phyloP scores from a whole-genome alignment of 2,797 vertebrate genomes.

The Clarias fuscus region DNA sequence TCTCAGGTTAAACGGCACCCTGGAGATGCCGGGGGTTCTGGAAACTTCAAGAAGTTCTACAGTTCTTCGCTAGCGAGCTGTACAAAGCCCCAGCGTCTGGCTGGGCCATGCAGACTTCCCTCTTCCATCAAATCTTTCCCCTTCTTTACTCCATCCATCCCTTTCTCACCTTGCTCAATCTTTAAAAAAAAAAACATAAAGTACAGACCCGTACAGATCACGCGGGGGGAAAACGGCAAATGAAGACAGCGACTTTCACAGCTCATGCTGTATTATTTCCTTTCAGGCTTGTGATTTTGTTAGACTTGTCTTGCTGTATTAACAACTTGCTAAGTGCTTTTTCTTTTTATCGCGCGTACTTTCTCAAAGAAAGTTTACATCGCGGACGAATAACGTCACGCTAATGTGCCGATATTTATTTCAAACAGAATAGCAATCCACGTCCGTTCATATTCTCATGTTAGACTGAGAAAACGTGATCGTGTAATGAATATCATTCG shows the following conservation, averaged over 20 bases:
- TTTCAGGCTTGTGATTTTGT: constrained; percentile 53
- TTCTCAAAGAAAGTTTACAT: constrained; percentile 46
- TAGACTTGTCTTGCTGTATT: constrained; percentile 46
- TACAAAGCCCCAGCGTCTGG: constrained; percentile 62
- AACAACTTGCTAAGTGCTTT: constrained; percentile 52
- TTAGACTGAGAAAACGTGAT: neutral
- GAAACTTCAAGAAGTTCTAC: constrained; percentile 59
- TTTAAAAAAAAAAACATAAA: constrained; percentile 36
- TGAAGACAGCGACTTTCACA: constrained; percentile 63
- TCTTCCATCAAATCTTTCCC: neutral
- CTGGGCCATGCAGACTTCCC: constrained; percentile 14
- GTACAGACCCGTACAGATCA: neutral
- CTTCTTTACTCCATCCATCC: constrained; percentile 37
- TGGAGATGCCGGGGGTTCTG: constrained; percentile 54
- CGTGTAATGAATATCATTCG: neutral
- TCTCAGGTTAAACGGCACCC: constrained; percentile 48
- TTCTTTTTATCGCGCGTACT: neutral
- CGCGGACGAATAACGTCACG: neutral
- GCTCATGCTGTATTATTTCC: neutral
- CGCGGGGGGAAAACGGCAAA: neutral
- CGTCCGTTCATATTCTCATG: neutral
- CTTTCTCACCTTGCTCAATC: constrained; percentile 59
- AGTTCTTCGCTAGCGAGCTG: constrained; percentile 60
- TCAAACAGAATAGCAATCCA: neutral
- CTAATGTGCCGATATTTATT: constrained; percentile 7